A percentile compares a stretch with the other conserved stretches of the same genome.
These are phyloP conservation scores for Meloidogyne hapla DNA, from an alignment of 1,140 invertebrate genomes.

Conservation along the genomic window DNA sequence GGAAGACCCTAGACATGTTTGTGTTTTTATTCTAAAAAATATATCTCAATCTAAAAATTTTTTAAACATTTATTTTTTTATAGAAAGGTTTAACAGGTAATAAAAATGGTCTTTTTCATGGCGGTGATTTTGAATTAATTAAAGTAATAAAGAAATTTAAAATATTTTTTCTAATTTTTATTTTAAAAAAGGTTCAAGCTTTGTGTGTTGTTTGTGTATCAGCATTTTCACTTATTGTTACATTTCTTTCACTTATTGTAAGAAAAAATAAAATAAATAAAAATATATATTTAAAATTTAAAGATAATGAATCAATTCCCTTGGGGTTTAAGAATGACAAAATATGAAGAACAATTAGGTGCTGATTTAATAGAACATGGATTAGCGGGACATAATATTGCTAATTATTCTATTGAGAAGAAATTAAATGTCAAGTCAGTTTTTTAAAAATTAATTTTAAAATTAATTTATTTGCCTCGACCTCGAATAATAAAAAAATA, in stretches of 20 bases:
- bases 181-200: conserved; percentile 37
- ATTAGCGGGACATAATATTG: conserved; percentile 66
- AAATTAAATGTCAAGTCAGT: conserved; percentile 52
- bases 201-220: conserved; percentile 35
- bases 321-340: conserved; percentile 76
- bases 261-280: conserved; percentile 1
- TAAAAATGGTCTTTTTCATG: conserved; percentile 47
- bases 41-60: too few relatives aligned
- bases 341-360: conserved; percentile 79
- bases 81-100: conserved; percentile 32
- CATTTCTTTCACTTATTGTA: conserved; percentile 43
- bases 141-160: conserved; percentile 10
- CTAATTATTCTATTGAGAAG: conserved; percentile 54
- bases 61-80: conserved; percentile 11
- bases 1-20: not conserved
- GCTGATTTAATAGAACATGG: conserved; percentile 83
- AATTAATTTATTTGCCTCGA: conserved; percentile 20
- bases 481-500: not conserved
- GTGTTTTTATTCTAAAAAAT: too few relatives aligned
- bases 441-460: not conserved
- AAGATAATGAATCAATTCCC: conserved; percentile 76
- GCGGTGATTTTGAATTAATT: conserved; percentile 33
- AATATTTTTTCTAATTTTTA: not conserved
- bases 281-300: not conserved
- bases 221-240: conserved; percentile 39